Base-by-base conservation (phyloP, 2,888 invertebrate genomes). In the Ectemnius continuus region DNA sequence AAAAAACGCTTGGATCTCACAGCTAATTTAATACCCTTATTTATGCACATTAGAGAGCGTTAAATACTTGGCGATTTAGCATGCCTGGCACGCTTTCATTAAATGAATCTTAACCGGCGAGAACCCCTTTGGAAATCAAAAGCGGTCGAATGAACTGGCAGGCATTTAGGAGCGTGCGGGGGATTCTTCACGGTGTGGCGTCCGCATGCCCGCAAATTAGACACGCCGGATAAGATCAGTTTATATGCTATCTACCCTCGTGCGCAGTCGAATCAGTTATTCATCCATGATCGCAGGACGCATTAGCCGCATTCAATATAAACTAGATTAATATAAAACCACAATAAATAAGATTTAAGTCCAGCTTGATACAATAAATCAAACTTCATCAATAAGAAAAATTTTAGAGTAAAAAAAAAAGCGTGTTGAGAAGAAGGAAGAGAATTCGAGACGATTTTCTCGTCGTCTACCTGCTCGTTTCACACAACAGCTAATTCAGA, bases 21-120 rank as follows among this genome's bases (percentile, higher is more conserved):
- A 23, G 23, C 0, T 23, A 23, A 23, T 3, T 2, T 23, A 23
- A 23, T 23, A 23, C 2, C 23, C 23, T 23, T 23, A 23, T 23
- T 23, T 23, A 23, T 23, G 23, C 52, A 70, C 82, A 80, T 82
- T 79, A 83, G 82, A 85, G 85, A 83, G 82, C 81, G 81, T 88
- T 83, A 85, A 88, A 88, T 86, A 87, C 85, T 83, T 75, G 77
- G 63, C 80, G 78, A 87, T 88, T 88, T 82, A 82, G 86, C 83
- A 82, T 85, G 88, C 81, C 86, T 82, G 79, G 81, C 69, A 70
- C 68, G 82, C 82, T 80, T 77, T 80, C 73, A 76, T 13, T 52
- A 52, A 52, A 52, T 52, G 52, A 52, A 52, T 52, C 16, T 16
- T 52, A 52, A 52, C 16, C 52, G 14, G 16, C 6, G 36, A 36